Evolutionary conservation across 2,888 invertebrate species (phyloP), one percentile per base, ranked within the genome.

Genomic region (Pristionchus japonicus): DNA sequence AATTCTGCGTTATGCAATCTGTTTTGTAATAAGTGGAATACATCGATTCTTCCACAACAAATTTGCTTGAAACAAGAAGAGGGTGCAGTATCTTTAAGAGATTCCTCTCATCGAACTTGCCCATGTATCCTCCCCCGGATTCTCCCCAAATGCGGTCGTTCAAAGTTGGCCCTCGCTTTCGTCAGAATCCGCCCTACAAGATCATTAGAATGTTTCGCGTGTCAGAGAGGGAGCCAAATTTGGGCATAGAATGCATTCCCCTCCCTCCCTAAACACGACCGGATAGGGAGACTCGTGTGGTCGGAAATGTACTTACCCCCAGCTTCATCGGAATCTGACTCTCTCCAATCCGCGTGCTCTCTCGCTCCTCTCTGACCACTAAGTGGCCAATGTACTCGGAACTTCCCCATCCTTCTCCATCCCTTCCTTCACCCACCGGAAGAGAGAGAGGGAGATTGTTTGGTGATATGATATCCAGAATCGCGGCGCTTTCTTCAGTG

Each of bases 401-500:
- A 23, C 57, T 57, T 57, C 57, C 57, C n/a, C 57, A 34, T 67
- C 67, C 34, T 6, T 70, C 70, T 70, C 37, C 23, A 23, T 57
- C n/a, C n/a, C 0, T n/a, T 52, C 52, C 23, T n/a, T n/a, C 57
- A 9, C 31, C 37, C 64, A 31, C 27, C 34, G 64, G 64, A n/a
- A n/a, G n/a, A n/a, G n/a, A n/a, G n/a, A n/a, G n/a, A n/a, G n/a
- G n/a, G n/a, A n/a, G n/a, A 31, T 27, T 37, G 70, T 70, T 70
- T 70, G 70, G 70, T 70, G 70, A 70, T 70, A 70, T 70, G 37
- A 70, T 70, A 70, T 70, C 70, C 31, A 20, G 70, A 37, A 70
- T 34, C 20, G 34, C 3, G 57, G 0, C n/a, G n/a, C 3, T 4
- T 57, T 57, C 57, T 57, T 57, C 57, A 57, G 57, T 57, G n/a